Evolutionary conservation across 1,140 invertebrate genomes (phyloP), one percentile per base, ranked within the genome.

Genomic region (Drosophila orosa): DNA sequence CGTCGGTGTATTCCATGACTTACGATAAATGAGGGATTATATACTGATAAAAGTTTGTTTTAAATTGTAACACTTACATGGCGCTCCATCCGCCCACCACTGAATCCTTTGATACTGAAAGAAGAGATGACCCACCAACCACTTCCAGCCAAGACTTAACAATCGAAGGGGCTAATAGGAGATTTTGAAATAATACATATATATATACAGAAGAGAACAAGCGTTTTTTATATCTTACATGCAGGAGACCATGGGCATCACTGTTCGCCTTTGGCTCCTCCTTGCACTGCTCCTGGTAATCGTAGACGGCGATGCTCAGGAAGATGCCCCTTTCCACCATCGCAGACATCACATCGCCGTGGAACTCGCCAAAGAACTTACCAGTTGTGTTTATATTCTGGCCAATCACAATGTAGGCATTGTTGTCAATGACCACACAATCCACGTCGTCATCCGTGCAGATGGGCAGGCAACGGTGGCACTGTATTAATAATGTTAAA

Each of bases 341-440:
- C 0, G 95, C 94, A 54, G 95, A 93, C 94, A 98, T 95, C 4
- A 98, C 94, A 24, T 95, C 94, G 15, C 95, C 95, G 78, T 98
- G 95, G 22, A 97, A 91, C 61, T 96, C 95, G 0, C 97, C 97
- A 92, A 98, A 98, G 92, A 98, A 98, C 78, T 93, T 92, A 0
- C 97, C 97, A 0, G 96, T 96, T 40, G 96, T 93, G 15, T 95
- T 94, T 25, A 94, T 91, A 17, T 94, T 93, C 69, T 96, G 94
- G 0, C 96, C 95, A 15, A 97, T 93, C 1, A 98, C 93, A n/a
- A 98, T 94, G 89, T 97, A 98, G 0, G 97, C 97, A 90, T 97
- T 97, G 80, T 96, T 96, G 92, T 98, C 97, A 17, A 98, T 94
- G 5, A 98, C 93, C 90, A 96, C 98, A 86, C 97, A 98, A 72